Conservation (phyloP, 2,888 invertebrate species). For the Archips xylosteana region DNA sequence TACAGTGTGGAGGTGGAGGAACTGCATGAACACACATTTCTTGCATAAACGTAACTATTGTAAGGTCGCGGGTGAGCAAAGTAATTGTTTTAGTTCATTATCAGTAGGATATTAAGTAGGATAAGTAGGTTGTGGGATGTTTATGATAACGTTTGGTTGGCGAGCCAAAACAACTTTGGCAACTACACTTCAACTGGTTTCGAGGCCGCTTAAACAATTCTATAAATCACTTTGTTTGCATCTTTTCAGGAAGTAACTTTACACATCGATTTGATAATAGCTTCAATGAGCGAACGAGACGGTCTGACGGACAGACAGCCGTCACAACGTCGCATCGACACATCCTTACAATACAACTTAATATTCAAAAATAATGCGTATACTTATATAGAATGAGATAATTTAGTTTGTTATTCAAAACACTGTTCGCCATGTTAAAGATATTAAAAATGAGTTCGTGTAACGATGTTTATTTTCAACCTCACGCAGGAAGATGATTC, state of each 20-base stretch:
- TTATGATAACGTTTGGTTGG: not conserved
- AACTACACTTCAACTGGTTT: not conserved
- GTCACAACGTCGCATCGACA: constrained; percentile 13
- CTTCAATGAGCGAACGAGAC: constrained; percentile 26
- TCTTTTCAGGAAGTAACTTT: constrained; percentile 36
- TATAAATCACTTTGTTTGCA: constrained; percentile 24
- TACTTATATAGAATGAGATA: constrained; percentile 8
- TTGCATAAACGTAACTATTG: no score
- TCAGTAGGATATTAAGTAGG: no score
- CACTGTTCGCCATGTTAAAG: not conserved
- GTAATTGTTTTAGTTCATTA: no score
- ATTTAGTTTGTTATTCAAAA: not conserved
- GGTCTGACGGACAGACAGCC: constrained; percentile 28
- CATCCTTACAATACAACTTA: constrained; percentile 9
- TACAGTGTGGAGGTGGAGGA: no score
- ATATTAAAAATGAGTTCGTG: constrained; percentile 18
- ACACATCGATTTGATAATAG: constrained; percentile 26
- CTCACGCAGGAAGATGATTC: constrained; percentile 31
- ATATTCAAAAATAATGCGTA: constrained; percentile 11
- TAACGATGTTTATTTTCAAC: constrained; percentile 20
- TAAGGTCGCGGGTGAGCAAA: no score
- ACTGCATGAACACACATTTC: no score
- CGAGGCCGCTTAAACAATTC: constrained; percentile 4
- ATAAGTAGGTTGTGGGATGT: not conserved
- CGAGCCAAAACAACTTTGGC: not conserved